Conservation (phyloP, 1,140 invertebrate species). For the Ericerus pela region DNA sequence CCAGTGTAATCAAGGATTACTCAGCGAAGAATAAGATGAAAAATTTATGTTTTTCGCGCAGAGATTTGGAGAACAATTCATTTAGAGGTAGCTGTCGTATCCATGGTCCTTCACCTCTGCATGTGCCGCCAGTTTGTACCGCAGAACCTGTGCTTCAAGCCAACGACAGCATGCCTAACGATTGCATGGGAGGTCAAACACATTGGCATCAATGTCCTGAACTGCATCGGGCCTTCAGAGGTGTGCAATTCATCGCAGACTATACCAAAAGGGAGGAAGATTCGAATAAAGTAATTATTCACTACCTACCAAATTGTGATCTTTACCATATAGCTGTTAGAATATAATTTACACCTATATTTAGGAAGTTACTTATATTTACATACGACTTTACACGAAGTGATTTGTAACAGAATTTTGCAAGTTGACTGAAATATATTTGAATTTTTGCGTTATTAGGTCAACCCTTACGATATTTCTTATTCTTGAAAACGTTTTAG, state of each 20-base stretch:
- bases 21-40: too few relatives aligned
- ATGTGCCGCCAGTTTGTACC: constrained; percentile 30
- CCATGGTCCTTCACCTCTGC: constrained; percentile 42
- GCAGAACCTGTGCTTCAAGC: constrained; percentile 22
- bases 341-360: too few relatives aligned
- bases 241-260: constrained; percentile 81
- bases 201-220: constrained; percentile 79
- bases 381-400: background rate
- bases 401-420: background rate
- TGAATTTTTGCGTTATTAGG: too few relatives aligned
- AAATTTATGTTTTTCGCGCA: constrained; percentile 26
- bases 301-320: too few relatives aligned
- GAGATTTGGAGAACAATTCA: constrained; percentile 40
- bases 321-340: too few relatives aligned
- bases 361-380: background rate
- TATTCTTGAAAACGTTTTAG: too few relatives aligned
- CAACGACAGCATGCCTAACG: constrained; percentile 23
- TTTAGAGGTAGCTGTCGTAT: constrained; percentile 42
- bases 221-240: constrained; percentile 78
- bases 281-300: constrained; percentile 70
- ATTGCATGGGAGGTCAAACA: constrained; percentile 27
- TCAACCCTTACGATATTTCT: too few relatives aligned
- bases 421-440: too few relatives aligned
- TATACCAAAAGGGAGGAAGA: constrained; percentile 84
- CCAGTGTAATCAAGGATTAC: too few relatives aligned